A percentile compares a stretch with the other conserved stretches of the same genome.
phyloP scores from a whole-genome alignment of 2,888 invertebrate species.

The Ctenicera cuprea region DNA sequence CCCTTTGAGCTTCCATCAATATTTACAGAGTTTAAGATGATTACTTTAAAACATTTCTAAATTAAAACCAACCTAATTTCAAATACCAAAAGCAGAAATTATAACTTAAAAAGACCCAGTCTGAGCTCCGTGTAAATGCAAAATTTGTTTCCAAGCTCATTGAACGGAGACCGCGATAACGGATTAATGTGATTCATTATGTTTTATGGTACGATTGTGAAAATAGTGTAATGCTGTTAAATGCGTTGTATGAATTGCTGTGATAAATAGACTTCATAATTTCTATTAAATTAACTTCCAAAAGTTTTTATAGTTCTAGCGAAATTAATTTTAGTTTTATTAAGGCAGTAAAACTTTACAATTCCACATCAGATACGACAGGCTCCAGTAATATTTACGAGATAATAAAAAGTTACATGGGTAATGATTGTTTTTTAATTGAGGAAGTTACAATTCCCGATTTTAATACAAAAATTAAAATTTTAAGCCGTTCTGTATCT shows the following conservation, averaged over 20 bases:
- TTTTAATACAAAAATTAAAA: no score
- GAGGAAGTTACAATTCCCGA: no score
- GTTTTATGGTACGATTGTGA: background rate
- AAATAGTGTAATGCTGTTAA: slow-evolving; percentile 5
- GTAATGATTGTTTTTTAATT: no score
- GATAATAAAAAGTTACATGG: no score
- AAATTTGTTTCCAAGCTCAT: slow-evolving; percentile 28
- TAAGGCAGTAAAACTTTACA: no score
- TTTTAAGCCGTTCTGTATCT: no score
- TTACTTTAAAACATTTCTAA: slow-evolving; percentile 25
- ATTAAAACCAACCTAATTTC: slow-evolving; percentile 25
- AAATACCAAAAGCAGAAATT: slow-evolving; percentile 16
- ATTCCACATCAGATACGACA: no score
- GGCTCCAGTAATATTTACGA: no score
- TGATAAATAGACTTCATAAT: background rate
- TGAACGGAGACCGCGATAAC: slow-evolving; percentile 25
- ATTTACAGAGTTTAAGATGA: slow-evolving; percentile 24
- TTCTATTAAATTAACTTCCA: background rate
- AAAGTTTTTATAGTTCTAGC: background rate
- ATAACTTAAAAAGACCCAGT: slow-evolving; percentile 3
- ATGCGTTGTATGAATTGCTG: slow-evolving; percentile 6
- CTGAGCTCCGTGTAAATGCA: slow-evolving; percentile 5
- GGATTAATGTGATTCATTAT: slow-evolving; percentile 18
- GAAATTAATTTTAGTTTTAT: background rate
- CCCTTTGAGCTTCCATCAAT: slow-evolving; percentile 26